Conservation (phyloP, 2,888 invertebrate species). For the Cremastinae sp. region DNA sequence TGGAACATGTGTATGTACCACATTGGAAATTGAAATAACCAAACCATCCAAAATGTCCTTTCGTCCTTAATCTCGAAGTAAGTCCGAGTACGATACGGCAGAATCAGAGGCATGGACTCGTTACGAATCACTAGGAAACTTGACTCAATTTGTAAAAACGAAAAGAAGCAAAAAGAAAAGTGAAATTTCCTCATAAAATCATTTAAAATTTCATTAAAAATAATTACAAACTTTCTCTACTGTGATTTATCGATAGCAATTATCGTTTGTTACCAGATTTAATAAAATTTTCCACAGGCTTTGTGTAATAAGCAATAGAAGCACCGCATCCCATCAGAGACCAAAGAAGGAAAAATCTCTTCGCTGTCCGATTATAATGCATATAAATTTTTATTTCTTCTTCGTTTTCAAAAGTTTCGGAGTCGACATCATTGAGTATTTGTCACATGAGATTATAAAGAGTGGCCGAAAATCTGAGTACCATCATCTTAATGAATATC, state of each 20-base stretch:
- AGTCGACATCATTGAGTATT: conserved; percentile 29
- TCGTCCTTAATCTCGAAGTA: conserved; percentile 31
- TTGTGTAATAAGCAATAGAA: conserved; percentile 33
- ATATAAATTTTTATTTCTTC: conserved; percentile 54
- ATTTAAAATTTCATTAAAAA: too few relatives aligned
- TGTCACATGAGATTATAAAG: conserved; percentile 37
- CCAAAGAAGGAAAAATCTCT: conserved; percentile 41
- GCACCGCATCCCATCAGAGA: conserved; percentile 17
- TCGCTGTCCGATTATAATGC: conserved; percentile 47
- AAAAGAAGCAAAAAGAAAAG: too few relatives aligned
- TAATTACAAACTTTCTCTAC: too few relatives aligned
- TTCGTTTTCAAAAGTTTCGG: conserved; percentile 22
- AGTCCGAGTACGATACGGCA: conserved; percentile 24
- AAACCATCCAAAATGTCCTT: conserved; percentile 39
- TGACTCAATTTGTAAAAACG: too few relatives aligned
- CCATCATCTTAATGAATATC: conserved; percentile 47
- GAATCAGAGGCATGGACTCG: conserved; percentile 14
- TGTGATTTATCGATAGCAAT: too few relatives aligned
- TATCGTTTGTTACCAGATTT: conserved; percentile 48
- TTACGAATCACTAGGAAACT: conserved; percentile 18
- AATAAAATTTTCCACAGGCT: conserved; percentile 31
- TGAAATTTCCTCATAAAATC: too few relatives aligned
- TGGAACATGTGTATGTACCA: conserved; percentile 42
- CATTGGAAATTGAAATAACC: conserved; percentile 47
- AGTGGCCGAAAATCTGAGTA: conserved; percentile 46